Percentiles rank a stretch among this genome's conserved stretches.
These are phyloP conservation scores for Pogonomyrmex californicus DNA, from an alignment of 1,140 invertebrate species.

Conservation along the genomic window DNA sequence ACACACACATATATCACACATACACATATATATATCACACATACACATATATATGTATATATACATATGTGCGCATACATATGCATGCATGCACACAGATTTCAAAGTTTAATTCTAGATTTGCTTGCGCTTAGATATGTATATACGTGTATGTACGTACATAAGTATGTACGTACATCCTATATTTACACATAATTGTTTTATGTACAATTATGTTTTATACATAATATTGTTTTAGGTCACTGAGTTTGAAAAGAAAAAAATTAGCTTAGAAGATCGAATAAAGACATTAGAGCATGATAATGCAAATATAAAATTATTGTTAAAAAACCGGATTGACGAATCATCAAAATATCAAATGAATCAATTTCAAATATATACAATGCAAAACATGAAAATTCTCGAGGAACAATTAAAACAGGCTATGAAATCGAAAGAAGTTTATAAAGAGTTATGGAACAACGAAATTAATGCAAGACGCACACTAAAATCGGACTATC, in stretches of 20 bases:
- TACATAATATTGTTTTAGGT: constrained; percentile 67
- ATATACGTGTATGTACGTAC: too few relatives aligned
- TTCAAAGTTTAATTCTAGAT: too few relatives aligned
- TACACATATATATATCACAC: too few relatives aligned
- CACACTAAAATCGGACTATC: constrained; percentile 84
- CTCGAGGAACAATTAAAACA: constrained; percentile 88
- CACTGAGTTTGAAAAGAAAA: constrained; percentile 79
- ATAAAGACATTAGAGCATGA: constrained; percentile 81
- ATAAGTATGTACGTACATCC: too few relatives aligned
- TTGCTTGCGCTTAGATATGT: too few relatives aligned
- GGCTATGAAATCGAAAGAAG: constrained; percentile 87
- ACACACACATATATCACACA: too few relatives aligned
- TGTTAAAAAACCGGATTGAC: constrained; percentile 81
- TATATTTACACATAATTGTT: too few relatives aligned
- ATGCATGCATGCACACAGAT: too few relatives aligned
- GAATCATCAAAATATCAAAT: constrained; percentile 59
- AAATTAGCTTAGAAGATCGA: constrained; percentile 79
- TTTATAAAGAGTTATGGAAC: constrained; percentile 89
- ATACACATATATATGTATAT: too few relatives aligned
- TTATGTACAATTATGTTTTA: background rate
- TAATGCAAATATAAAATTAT: constrained; percentile 83
- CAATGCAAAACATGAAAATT: constrained; percentile 86
- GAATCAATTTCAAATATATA: constrained; percentile 73
- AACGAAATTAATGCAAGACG: constrained; percentile 87
- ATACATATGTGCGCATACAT: too few relatives aligned